These are phyloP conservation scores for Perdita meconis DNA, from an alignment of 2,888 invertebrate genomes.

Conservation along the genomic window DNA sequence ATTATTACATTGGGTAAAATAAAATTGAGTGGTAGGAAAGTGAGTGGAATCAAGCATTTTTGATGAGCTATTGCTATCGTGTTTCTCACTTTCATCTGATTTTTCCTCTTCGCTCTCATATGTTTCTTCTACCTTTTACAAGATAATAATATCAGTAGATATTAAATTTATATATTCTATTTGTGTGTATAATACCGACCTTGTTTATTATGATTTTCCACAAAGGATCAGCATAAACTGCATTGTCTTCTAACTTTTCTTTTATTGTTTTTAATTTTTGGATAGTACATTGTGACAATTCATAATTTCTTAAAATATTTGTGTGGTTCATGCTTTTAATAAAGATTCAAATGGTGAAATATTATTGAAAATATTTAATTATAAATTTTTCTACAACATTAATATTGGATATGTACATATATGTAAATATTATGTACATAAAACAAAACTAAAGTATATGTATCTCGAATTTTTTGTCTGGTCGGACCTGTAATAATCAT, in stretches of 20 bases:
- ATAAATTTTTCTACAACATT: no score
- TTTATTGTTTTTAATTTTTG: slow-evolving; percentile 60
- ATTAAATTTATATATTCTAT: background rate
- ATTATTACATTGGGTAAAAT: slow-evolving; percentile 50
- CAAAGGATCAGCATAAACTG: slow-evolving; percentile 35
- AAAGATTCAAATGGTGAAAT: no score
- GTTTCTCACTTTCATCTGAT: slow-evolving; percentile 1
- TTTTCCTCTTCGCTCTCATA: no score
- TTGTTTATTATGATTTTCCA: slow-evolving; percentile 62
- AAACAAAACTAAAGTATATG: no score
- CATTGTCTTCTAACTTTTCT: slow-evolving; percentile 48
- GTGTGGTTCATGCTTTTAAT: slow-evolving; percentile 28
- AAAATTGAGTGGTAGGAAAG: slow-evolving; percentile 67
- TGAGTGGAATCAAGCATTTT: slow-evolving; percentile 1
- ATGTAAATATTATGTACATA: no score
- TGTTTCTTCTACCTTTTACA: slow-evolving; percentile 34
- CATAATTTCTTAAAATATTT: slow-evolving; percentile 60
- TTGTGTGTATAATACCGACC: slow-evolving; percentile 46
- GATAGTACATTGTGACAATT: slow-evolving; percentile 57
- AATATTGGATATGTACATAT: no score
- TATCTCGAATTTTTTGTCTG: no score
- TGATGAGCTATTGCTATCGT: background rate
- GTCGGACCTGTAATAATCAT: no score
- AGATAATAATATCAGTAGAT: slow-evolving; percentile 4
- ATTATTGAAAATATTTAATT: background rate